Evolutionary conservation across 2,797 vertebrate species (phyloP).

Genomic region (Eupleurogrammus muticus): DNA sequence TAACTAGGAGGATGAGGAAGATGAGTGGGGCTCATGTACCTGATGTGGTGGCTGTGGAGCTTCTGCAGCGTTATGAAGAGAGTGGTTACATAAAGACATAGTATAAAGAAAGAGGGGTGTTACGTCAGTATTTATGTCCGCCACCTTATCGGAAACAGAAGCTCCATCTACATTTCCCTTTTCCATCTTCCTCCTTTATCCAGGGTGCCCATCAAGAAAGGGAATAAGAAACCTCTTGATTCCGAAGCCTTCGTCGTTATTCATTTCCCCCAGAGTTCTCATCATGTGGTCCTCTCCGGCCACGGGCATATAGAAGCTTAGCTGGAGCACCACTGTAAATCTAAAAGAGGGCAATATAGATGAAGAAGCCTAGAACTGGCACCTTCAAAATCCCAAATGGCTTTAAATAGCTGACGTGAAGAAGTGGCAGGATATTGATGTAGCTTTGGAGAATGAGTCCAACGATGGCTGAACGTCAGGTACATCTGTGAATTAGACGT

Average conservation of each 20-base stretch:
- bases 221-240: slow-evolving; percentile 39
- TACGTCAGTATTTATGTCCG: slow-evolving; percentile 20
- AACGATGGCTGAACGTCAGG: slow-evolving; percentile 38
- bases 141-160: slow-evolving; percentile 28
- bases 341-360: slow-evolving; percentile 52
- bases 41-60: slow-evolving; percentile 28
- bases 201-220: slow-evolving; percentile 14
- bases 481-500: too few species aligned
- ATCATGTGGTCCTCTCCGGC: slow-evolving; percentile 35
- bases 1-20: slow-evolving; percentile 27
- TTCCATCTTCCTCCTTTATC: slow-evolving; percentile 22
- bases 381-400: slow-evolving; percentile 44
- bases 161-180: slow-evolving; percentile 12
- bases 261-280: slow-evolving; percentile 45
- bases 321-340: slow-evolving; percentile 48
- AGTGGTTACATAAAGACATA: slow-evolving; percentile 55
- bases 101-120: slow-evolving; percentile 15
- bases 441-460: slow-evolving; percentile 28
- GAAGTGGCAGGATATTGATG: slow-evolving; percentile 41
- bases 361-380: slow-evolving; percentile 53
- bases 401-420: slow-evolving; percentile 54
- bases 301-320: slow-evolving; percentile 37
- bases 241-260: slow-evolving; percentile 10
- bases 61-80: slow-evolving; percentile 45
- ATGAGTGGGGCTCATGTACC: slow-evolving; percentile 29